Conservation (phyloP, 2,888 invertebrate species). For the Tridacna crocea region DNA sequence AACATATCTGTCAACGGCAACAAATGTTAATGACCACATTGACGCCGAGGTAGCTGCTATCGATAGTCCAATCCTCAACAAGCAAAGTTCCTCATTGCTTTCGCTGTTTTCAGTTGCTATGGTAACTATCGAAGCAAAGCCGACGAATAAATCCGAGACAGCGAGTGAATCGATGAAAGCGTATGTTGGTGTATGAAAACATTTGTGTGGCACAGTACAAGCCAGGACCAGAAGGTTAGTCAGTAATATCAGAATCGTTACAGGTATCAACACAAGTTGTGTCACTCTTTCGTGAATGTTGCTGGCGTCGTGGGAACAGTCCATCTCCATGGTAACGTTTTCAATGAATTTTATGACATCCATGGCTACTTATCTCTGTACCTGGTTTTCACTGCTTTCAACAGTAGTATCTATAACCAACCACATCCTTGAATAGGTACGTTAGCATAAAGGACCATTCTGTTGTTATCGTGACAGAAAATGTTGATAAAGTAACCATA, state of each 20-base stretch:
- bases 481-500: too few relatives aligned
- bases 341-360: neutral
- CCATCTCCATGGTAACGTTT: slow-evolving; percentile 8
- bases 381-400: neutral
- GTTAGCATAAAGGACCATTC: too few relatives aligned
- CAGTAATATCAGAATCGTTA: slow-evolving; percentile 66
- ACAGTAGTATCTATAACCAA: too few relatives aligned
- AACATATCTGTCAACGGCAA: slow-evolving; percentile 76
- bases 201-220: slow-evolving; percentile 58
- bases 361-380: neutral
- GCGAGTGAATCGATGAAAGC: slow-evolving; percentile 69
- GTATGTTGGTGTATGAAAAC: slow-evolving; percentile 68
- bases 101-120: slow-evolving; percentile 65
- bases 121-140: slow-evolving; percentile 68
- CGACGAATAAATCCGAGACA: slow-evolving; percentile 72
- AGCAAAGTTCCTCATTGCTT: slow-evolving; percentile 59
- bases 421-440: too few relatives aligned
- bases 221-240: slow-evolving; percentile 65
- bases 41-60: slow-evolving; percentile 67
- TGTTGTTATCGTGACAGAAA: too few relatives aligned
- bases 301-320: slow-evolving; percentile 46
- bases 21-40: slow-evolving; percentile 68
- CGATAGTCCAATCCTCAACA: slow-evolving; percentile 69
- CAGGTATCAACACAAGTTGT: slow-evolving; percentile 63
- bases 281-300: slow-evolving; percentile 69